phyloP scores from a whole-genome alignment of 1,140 invertebrate genomes.

The Sitodiplosis mosellana region DNA sequence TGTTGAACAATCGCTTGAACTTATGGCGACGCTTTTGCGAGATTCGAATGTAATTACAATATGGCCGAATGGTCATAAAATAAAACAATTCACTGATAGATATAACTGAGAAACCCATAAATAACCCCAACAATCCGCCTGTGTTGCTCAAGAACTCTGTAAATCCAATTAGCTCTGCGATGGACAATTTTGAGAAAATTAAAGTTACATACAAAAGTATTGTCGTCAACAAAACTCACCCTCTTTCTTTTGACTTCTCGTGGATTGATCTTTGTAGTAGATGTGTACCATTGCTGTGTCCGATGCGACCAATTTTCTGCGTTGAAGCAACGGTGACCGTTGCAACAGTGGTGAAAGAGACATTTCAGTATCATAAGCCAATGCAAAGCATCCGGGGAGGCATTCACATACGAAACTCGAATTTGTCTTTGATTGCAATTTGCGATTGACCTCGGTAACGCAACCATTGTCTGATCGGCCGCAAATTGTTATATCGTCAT shows the following conservation, averaged over 20 bases:
- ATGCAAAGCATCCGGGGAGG: conserved; percentile 44
- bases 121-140: too few species aligned
- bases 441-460: conserved; percentile 6
- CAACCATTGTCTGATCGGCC: conserved; percentile 12
- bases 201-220: too few species aligned
- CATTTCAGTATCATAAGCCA: conserved; percentile 36
- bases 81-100: too few species aligned
- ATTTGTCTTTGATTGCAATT: conserved; percentile 4
- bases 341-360: conserved; percentile 26
- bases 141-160: conserved; percentile 62
- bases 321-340: not conserved
- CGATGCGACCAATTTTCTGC: not conserved
- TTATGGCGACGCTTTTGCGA: too few species aligned
- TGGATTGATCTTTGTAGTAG: conserved; percentile 45
- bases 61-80: too few species aligned
- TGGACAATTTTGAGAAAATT: too few species aligned
- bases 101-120: too few species aligned
- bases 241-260: conserved; percentile 45
- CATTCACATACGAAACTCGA: conserved; percentile 30
- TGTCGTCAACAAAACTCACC: too few species aligned
- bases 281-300: conserved; percentile 51
- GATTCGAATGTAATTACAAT: too few species aligned
- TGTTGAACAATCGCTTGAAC: too few species aligned
- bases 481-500: conserved; percentile 10
- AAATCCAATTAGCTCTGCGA: conserved; percentile 50